phyloP scores from a whole-genome alignment of 2,113 vertebrate genomes.

The Istiophorus platypterus region DNA sequence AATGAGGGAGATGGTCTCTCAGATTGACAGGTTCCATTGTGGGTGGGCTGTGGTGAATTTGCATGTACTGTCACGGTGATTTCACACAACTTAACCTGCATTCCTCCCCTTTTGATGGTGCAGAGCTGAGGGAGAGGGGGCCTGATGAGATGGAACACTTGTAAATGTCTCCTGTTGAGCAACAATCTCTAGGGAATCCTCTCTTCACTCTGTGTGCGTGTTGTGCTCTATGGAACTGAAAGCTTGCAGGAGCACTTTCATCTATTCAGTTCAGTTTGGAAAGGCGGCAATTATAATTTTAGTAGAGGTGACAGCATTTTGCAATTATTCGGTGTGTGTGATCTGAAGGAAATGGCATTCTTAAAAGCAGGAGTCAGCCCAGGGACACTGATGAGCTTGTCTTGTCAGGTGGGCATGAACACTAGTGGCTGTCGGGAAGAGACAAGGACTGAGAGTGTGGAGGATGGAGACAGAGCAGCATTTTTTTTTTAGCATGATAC shows the following conservation, averaged over 20 bases:
- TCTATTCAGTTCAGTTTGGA: conserved; percentile 56
- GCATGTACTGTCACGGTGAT: conserved; percentile 79
- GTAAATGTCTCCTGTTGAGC: conserved; percentile 73
- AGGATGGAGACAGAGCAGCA: conserved; percentile 8
- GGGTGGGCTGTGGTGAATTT: conserved; percentile 73
- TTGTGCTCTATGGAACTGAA: conserved; percentile 35
- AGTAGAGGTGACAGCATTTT: conserved; percentile 64
- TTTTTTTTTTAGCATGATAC: neutral
- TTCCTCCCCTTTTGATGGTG: conserved; percentile 66
- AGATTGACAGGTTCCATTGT: conserved; percentile 75
- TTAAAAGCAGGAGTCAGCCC: conserved; percentile 45
- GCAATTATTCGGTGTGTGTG: conserved; percentile 49
- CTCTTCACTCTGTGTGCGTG: conserved; percentile 20
- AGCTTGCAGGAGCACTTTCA: conserved; percentile 65
- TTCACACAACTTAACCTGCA: conserved; percentile 82
- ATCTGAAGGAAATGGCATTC: conserved; percentile 52
- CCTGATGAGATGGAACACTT: conserved; percentile 78
- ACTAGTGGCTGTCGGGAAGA: conserved; percentile 2
- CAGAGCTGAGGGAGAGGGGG: conserved; percentile 34
- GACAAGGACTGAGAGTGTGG: neutral
- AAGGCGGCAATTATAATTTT: conserved; percentile 70
- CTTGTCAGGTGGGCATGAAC: conserved; percentile 16
- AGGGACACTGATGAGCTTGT: conserved; percentile 9
- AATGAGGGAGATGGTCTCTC: conserved; percentile 25
- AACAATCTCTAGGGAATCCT: conserved; percentile 62